Conservation (phyloP, 1,140 invertebrate genomes). For the Triops cancriformis region DNA sequence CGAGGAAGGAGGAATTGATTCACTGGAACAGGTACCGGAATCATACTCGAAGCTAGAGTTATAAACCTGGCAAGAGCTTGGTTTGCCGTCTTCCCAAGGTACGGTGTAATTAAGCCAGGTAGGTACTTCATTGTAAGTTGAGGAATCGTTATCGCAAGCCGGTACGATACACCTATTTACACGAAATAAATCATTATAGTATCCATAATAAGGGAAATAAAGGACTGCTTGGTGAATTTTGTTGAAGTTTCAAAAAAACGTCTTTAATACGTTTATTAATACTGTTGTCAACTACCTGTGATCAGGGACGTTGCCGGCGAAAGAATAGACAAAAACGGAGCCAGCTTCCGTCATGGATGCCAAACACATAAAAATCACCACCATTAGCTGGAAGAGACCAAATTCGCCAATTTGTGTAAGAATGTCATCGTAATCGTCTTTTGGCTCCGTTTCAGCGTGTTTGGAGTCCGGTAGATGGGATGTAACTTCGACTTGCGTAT, state of each 20-base stretch:
- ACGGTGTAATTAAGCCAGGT: conserved; percentile 16
- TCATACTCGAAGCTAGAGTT: not conserved
- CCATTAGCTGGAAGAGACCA: not conserved
- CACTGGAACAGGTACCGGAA: not conserved
- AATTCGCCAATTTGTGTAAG: conserved; percentile 14
- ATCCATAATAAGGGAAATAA: too few relatives aligned
- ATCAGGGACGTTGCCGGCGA: conserved; percentile 17
- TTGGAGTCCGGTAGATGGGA: not conserved
- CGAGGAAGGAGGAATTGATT: not conserved
- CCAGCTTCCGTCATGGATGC: not conserved
- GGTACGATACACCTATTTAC: conserved; percentile 24
- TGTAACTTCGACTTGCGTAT: not conserved
- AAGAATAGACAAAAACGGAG: conserved; percentile 21
- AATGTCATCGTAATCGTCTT: conserved; percentile 16
- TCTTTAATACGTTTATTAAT: not conserved
- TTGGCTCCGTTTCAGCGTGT: not conserved
- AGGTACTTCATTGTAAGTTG: not conserved
- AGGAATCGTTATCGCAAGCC: not conserved
- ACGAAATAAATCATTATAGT: too few relatives aligned
- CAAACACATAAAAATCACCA: conserved; percentile 19
- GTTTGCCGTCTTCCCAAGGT: not conserved
- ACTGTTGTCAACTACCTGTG: conserved; percentile 21
- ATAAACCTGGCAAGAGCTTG: conserved; percentile 8
- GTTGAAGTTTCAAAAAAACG: too few relatives aligned
- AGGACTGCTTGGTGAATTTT: too few relatives aligned